phyloP scores from a whole-genome alignment of 2,888 invertebrate genomes.

The Chrysolina oricalcia region DNA sequence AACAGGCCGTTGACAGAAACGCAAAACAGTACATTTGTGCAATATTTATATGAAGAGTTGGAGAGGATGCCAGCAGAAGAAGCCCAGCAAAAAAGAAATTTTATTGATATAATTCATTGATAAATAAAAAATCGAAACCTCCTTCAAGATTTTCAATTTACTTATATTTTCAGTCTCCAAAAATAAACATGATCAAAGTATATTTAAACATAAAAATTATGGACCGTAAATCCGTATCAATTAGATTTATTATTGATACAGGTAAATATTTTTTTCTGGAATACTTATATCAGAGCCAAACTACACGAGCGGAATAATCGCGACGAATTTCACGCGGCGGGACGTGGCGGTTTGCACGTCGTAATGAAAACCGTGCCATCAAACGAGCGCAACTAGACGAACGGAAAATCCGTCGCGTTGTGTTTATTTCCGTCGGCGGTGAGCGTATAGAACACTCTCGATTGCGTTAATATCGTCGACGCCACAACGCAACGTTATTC shows the following conservation, averaged over 20 bases:
- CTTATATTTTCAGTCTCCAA: too few species aligned
- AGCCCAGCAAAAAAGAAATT: conserved; percentile 6
- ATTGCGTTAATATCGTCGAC: conserved; percentile 4
- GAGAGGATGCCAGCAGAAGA: too few species aligned
- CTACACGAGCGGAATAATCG: too few species aligned
- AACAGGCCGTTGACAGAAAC: conserved; percentile 2
- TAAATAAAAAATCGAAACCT: conserved; percentile 1
- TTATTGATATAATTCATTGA: neutral
- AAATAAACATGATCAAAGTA: too few species aligned
- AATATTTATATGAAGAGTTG: conserved; percentile 21
- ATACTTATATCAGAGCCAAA: too few species aligned
- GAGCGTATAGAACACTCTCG: conserved; percentile 12
- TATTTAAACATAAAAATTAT: too few species aligned
- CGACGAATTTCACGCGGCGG: too few species aligned
- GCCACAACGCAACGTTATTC: conserved; percentile 12
- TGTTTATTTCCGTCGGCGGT: conserved; percentile 8
- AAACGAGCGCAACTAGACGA: conserved; percentile 7
- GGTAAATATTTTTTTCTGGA: too few species aligned
- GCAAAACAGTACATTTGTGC: conserved; percentile 10
- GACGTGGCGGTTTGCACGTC: conserved; percentile 9
- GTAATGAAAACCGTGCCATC: conserved; percentile 9
- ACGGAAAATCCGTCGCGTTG: conserved; percentile 12
- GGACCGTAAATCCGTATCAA: too few species aligned
- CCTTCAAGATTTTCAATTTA: too few species aligned
- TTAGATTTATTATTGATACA: too few species aligned